A percentile compares a stretch with the other conserved stretches of the same genome.
Conservation (phyloP, 1,140 invertebrate genomes). For the Proctacanthus coquilletti region DNA sequence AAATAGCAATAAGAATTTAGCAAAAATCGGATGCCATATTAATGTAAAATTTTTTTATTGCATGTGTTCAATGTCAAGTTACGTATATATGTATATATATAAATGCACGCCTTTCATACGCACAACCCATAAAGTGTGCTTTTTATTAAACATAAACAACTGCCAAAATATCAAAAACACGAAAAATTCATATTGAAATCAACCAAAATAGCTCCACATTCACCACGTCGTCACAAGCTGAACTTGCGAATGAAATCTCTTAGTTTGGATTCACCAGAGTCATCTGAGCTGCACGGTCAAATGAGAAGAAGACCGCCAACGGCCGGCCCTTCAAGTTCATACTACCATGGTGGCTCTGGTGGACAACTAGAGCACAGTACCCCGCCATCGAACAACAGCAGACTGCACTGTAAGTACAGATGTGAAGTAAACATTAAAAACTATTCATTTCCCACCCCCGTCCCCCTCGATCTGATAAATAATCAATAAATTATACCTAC, state of each 20-base stretch:
- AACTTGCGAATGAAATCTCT: conserved; percentile 96
- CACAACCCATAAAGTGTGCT: too few relatives aligned
- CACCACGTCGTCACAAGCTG: conserved; percentile 84
- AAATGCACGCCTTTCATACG: too few relatives aligned
- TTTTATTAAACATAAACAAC: too few relatives aligned
- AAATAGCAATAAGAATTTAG: too few relatives aligned
- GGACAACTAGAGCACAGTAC: conserved; percentile 35
- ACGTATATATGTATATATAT: too few relatives aligned
- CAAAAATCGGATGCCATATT: too few relatives aligned
- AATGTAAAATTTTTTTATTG: too few relatives aligned
- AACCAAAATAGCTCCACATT: conserved; percentile 69
- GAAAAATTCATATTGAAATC: not conserved
- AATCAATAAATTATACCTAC: too few relatives aligned
- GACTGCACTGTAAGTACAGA: conserved; percentile 31
- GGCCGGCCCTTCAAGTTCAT: conserved; percentile 12
- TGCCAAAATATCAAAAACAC: too few relatives aligned
- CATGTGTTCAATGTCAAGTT: too few relatives aligned
- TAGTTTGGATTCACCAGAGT: conserved; percentile 89
- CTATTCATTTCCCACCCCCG: conserved; percentile 16
- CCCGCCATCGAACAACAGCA: conserved; percentile 30
- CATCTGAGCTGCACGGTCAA: conserved; percentile 62
- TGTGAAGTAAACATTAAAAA: conserved; percentile 11
- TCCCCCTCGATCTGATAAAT: too few relatives aligned
- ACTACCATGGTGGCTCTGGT: conserved; percentile 31
- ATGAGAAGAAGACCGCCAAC: conserved; percentile 43